These are phyloP conservation scores for Megaustenia siamemsis DNA, from an alignment of 2,888 invertebrate species.

Conservation along the genomic window DNA sequence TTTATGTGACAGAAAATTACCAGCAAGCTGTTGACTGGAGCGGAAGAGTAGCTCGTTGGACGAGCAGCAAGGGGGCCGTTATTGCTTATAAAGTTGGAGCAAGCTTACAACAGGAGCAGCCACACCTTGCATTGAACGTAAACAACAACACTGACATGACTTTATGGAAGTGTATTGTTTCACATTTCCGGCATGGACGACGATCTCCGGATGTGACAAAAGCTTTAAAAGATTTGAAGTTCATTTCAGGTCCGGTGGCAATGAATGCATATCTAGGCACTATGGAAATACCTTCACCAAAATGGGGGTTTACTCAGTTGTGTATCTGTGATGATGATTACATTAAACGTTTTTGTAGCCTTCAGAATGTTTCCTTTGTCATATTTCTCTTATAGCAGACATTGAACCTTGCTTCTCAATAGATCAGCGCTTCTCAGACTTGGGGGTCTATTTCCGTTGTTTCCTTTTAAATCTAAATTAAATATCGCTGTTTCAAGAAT, in stretches of 20 bases:
- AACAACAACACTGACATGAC: not conserved
- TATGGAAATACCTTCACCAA: not conserved
- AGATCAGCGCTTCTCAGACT: too few species aligned
- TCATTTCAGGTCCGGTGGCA: not conserved
- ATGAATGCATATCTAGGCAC: not conserved
- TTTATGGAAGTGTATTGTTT: not conserved
- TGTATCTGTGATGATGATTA: not conserved
- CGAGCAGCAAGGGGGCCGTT: not conserved
- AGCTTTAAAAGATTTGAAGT: not conserved
- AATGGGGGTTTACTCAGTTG: not conserved
- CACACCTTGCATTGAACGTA: not conserved
- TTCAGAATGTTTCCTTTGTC: conserved; percentile 1
- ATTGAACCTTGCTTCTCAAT: too few species aligned
- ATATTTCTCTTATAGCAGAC: not conserved
- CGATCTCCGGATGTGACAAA: not conserved
- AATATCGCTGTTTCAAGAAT: too few species aligned
- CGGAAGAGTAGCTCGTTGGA: not conserved
- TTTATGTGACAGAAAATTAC: not conserved
- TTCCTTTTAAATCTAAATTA: too few species aligned
- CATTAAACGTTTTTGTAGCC: not conserved
- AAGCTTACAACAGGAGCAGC: not conserved
- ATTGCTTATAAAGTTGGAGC: not conserved
- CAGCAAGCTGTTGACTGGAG: conserved; percentile 3
- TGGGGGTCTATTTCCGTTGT: too few species aligned
- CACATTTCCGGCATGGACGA: not conserved